phyloP scores from a whole-genome alignment of 2,113 vertebrate genomes.

The Neomonachus schauinslandi region DNA sequence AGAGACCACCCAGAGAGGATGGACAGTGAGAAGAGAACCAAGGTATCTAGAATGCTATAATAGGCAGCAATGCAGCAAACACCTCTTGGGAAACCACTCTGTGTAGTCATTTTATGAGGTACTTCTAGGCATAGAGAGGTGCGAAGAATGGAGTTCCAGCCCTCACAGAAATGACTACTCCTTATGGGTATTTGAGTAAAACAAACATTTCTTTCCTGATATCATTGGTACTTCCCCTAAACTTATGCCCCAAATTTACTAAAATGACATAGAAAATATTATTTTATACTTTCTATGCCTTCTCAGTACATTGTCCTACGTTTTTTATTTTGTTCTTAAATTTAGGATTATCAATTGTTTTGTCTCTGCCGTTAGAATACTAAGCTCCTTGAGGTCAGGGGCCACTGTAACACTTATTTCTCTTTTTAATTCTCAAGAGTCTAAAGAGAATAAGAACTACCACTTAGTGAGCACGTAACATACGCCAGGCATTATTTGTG shows the following conservation, averaged over 20 bases:
- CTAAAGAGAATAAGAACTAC: background rate
- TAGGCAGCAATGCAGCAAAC: background rate
- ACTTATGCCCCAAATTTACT: background rate
- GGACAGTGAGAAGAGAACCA: background rate
- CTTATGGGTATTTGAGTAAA: background rate
- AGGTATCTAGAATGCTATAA: background rate
- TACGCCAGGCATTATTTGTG: background rate
- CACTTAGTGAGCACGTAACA: background rate
- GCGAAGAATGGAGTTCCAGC: background rate
- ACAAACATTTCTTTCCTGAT: constrained; percentile 1
- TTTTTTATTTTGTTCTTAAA: constrained; percentile 48
- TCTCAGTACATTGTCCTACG: background rate
- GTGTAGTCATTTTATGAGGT: background rate
- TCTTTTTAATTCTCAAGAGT: background rate
- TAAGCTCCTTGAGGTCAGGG: background rate
- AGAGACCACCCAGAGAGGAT: background rate
- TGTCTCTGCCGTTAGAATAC: background rate
- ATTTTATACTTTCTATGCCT: background rate
- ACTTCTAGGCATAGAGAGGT: background rate
- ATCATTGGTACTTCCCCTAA: background rate
- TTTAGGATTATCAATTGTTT: background rate
- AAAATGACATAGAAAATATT: constrained; percentile 22
- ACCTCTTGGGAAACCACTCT: background rate
- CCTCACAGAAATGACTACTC: background rate
- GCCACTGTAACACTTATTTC: background rate